These are phyloP conservation scores for Neodiprion lecontei DNA, from an alignment of 1,140 invertebrate genomes.

Conservation along the genomic window DNA sequence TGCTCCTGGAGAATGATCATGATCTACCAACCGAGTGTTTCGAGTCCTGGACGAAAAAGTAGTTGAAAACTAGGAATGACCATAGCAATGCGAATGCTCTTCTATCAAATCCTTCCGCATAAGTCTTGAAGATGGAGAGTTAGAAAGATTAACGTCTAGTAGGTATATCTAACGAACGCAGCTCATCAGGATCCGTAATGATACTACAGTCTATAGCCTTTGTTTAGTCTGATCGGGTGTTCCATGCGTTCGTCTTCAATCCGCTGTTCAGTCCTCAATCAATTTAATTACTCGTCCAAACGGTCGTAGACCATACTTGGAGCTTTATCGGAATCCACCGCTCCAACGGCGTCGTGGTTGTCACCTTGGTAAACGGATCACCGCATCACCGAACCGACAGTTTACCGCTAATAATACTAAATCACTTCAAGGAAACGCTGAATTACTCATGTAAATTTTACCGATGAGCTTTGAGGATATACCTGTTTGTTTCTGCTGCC, in stretches of 20 bases:
- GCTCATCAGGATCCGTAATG: constrained; percentile 4
- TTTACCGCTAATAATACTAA: constrained; percentile 1
- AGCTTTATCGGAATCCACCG: not conserved
- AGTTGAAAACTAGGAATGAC: not conserved
- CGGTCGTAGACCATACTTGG: not conserved
- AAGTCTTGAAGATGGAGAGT: not conserved
- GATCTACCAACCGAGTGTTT: too few relatives aligned
- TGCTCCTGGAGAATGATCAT: too few relatives aligned
- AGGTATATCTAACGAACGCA: not conserved
- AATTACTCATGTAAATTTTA: constrained; percentile 1
- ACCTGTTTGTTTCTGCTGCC: too few relatives aligned
- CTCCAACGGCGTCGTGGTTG: constrained; percentile 2
- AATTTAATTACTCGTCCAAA: constrained; percentile 5
- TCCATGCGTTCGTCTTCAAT: not conserved
- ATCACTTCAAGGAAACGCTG: constrained; percentile 1
- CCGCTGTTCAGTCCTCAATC: not conserved
- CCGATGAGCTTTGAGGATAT: not conserved
- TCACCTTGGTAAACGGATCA: not conserved
- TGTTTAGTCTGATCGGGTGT: not conserved
- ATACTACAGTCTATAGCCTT: not conserved
- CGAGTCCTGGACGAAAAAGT: not conserved
- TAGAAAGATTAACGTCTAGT: not conserved
- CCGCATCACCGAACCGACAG: constrained; percentile 1
- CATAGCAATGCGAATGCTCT: not conserved
- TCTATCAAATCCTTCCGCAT: not conserved